Evolutionary conservation across 2,113 vertebrate genomes (phyloP).

Genomic region (Steatornis caripensis): DNA sequence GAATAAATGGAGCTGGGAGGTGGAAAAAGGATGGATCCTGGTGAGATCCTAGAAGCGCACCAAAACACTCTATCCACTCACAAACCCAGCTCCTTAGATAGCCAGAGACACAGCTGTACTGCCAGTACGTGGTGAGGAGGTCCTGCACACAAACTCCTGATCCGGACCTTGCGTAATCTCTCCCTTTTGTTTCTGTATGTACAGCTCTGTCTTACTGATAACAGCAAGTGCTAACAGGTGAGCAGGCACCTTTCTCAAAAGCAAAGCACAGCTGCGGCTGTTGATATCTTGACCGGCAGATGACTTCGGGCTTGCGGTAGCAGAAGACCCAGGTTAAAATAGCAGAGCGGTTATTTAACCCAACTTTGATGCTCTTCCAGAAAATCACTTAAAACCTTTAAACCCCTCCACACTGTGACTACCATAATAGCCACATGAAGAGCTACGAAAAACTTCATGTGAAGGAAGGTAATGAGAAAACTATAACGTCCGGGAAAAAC

Average conservation of each 20-base stretch:
- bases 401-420: not conserved
- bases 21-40: not conserved
- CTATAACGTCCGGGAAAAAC: not conserved
- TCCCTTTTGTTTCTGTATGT: fast-evolving
- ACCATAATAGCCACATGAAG: not conserved
- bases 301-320: not conserved
- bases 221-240: not conserved
- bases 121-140: fast-evolving
- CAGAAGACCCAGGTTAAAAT: not conserved
- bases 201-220: not conserved
- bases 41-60: not conserved
- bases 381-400: not conserved
- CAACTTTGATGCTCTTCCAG: not conserved
- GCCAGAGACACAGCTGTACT: not conserved
- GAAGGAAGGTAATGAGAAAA: conserved; percentile 41
- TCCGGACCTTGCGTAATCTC: not conserved
- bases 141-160: not conserved
- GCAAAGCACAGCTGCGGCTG: not conserved
- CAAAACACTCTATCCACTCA: not conserved
- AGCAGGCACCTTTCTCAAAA: not conserved
- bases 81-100: not conserved
- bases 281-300: not conserved
- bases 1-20: not conserved
- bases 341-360: not conserved
- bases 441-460: conserved; percentile 41